Conservation (phyloP, 2,888 invertebrate genomes). For the Petrolisthes manimaculis region DNA sequence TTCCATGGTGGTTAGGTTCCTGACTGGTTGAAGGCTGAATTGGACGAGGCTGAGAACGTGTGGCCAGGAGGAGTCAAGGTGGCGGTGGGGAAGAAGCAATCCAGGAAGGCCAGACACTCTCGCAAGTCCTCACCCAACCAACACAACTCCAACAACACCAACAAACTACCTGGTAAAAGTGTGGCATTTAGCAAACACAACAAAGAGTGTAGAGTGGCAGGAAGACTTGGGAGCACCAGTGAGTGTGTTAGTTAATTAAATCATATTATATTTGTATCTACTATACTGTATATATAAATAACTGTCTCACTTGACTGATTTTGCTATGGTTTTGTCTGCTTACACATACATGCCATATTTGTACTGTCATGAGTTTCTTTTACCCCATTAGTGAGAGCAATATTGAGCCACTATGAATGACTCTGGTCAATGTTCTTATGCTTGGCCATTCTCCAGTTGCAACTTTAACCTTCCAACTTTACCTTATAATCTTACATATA, state of each 20-base stretch:
- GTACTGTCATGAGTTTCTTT: too few relatives aligned
- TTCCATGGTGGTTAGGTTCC: conserved; percentile 68
- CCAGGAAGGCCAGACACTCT: background rate
- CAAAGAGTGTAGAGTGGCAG: conserved; percentile 38
- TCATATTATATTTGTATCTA: background rate
- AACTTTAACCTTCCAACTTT: too few relatives aligned
- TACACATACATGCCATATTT: too few relatives aligned
- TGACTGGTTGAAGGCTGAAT: conserved; percentile 70
- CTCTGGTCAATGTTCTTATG: too few relatives aligned
- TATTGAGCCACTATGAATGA: too few relatives aligned
- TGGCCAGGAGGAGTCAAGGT: conserved; percentile 17
- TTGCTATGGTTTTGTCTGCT: too few relatives aligned
- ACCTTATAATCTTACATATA: too few relatives aligned
- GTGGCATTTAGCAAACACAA: conserved; percentile 5
- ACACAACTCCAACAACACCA: background rate
- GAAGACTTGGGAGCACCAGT: background rate
- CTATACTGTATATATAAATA: too few relatives aligned
- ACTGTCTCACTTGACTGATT: too few relatives aligned
- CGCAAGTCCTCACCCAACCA: background rate
- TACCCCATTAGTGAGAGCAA: too few relatives aligned
- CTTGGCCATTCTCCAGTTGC: too few relatives aligned
- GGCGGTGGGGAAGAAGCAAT: conserved; percentile 10
- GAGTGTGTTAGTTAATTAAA: background rate
- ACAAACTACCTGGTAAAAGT: conserved; percentile 10
- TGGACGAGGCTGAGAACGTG: conserved; percentile 68